Conservation (phyloP, 2,797 vertebrate species). For the Macropus fuliginosus region DNA sequence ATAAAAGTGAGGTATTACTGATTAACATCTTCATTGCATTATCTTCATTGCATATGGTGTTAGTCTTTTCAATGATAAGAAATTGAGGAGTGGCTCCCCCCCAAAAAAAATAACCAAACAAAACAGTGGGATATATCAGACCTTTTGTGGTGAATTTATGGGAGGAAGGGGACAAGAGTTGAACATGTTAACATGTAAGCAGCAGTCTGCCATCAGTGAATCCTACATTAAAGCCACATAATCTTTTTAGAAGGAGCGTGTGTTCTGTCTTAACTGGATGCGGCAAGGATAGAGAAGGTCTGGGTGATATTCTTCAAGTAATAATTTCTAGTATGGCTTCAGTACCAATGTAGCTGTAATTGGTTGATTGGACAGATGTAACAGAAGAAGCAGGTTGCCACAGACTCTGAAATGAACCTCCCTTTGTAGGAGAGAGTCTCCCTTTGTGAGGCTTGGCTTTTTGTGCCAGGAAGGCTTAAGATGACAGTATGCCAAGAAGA, state of each 20-base stretch:
- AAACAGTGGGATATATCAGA: not conserved
- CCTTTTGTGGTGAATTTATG: not conserved
- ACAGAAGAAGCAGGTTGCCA: not conserved
- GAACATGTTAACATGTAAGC: not conserved
- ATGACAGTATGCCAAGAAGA: not conserved
- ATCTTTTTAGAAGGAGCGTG: not conserved
- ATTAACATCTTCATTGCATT: too few relatives aligned
- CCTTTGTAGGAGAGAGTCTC: not conserved
- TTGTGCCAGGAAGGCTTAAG: not conserved
- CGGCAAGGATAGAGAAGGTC: not conserved
- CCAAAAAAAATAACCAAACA: not conserved
- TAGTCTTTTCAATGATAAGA: not conserved
- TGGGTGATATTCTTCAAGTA: not conserved
- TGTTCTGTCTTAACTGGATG: not conserved
- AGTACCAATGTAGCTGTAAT: not conserved
- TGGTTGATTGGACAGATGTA: not conserved
- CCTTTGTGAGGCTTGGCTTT: not conserved
- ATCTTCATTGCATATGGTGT: not conserved
- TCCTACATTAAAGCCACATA: not conserved
- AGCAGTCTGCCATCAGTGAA: not conserved
- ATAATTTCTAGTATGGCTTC: not conserved
- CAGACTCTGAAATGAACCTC: not conserved
- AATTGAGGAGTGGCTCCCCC: not conserved
- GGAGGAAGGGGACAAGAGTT: not conserved
- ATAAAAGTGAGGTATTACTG: too few relatives aligned